phyloP scores from a whole-genome alignment of 2,888 invertebrate genomes.

The Lasioglossum vierecki region DNA sequence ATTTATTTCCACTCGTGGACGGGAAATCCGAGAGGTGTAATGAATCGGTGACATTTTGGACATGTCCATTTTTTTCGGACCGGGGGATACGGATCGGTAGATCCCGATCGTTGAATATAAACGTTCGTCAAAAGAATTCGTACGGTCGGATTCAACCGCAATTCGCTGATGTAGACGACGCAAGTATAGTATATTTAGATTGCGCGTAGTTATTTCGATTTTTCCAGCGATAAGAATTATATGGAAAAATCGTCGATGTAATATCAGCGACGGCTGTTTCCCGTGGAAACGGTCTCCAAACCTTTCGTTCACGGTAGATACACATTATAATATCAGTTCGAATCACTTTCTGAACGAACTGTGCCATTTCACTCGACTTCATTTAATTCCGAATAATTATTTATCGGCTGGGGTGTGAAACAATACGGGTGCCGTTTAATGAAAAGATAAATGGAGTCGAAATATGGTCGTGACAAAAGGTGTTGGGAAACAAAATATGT shows the following conservation, averaged over 20 bases:
- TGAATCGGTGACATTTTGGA: constrained; percentile 6
- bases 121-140: not conserved
- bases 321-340: not conserved
- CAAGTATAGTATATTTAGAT: constrained; percentile 13
- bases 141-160: not conserved
- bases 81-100: not conserved
- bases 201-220: not conserved
- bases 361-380: not conserved
- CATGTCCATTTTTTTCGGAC: not conserved
- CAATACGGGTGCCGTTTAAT: not conserved
- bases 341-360: not conserved
- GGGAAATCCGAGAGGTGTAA: constrained; percentile 5
- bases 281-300: not conserved
- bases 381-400: not conserved
- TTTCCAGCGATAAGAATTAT: not conserved
- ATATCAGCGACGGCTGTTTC: not conserved
- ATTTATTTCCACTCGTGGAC: constrained; percentile 4
- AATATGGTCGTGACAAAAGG: not conserved
- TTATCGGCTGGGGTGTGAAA: not conserved
- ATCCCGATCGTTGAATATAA: not conserved
- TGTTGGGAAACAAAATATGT: not conserved
- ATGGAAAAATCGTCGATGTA: not conserved
- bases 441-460: not conserved
- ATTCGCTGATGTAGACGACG: not conserved
- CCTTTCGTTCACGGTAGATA: not conserved